These are phyloP conservation scores for Sphaerophoria taeniata DNA, from an alignment of 2,888 invertebrate genomes.

Conservation along the genomic window DNA sequence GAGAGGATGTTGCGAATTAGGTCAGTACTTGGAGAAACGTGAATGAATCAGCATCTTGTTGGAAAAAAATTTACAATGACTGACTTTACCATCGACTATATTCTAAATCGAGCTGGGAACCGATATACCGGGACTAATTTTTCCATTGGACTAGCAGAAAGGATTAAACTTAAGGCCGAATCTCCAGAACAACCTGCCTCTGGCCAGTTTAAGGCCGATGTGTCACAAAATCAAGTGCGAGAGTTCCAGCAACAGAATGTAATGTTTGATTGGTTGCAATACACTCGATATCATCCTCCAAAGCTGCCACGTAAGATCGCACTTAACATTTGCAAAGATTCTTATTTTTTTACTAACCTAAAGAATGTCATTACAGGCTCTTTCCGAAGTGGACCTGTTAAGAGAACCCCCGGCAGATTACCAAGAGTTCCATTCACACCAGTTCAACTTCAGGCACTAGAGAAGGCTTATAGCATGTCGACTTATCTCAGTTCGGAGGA, in stretches of 20 bases:
- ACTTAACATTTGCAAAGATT: too few species aligned
- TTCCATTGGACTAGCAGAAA: constrained; percentile 77
- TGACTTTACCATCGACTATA: constrained; percentile 86
- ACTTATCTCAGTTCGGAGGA: constrained; percentile 88
- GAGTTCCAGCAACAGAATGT: constrained; percentile 76
- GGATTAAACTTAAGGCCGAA: constrained; percentile 67
- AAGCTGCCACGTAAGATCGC: constrained; percentile 85
- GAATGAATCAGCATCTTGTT: constrained; percentile 71
- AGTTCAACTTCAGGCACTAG: constrained; percentile 86
- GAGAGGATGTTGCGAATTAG: constrained; percentile 55
- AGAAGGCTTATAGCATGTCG: constrained; percentile 86
- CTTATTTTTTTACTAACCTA: too few species aligned
- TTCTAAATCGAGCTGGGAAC: constrained; percentile 84
- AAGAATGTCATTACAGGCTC: constrained; percentile 76
- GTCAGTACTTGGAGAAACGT: constrained; percentile 73
- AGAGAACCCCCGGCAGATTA: constrained; percentile 85
- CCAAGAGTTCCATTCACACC: constrained; percentile 89
- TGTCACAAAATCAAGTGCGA: constrained; percentile 41
- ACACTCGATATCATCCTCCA: constrained; percentile 88
- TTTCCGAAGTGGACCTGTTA: constrained; percentile 81
- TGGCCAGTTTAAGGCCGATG: constrained; percentile 22
- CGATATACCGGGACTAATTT: constrained; percentile 80
- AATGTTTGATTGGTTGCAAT: constrained; percentile 86
- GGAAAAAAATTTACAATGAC: constrained; percentile 76
- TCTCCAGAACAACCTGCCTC: constrained; percentile 63